Evolutionary conservation across 2,797 vertebrate species (phyloP).

Genomic region (Lagorchestes hirsutus): DNA sequence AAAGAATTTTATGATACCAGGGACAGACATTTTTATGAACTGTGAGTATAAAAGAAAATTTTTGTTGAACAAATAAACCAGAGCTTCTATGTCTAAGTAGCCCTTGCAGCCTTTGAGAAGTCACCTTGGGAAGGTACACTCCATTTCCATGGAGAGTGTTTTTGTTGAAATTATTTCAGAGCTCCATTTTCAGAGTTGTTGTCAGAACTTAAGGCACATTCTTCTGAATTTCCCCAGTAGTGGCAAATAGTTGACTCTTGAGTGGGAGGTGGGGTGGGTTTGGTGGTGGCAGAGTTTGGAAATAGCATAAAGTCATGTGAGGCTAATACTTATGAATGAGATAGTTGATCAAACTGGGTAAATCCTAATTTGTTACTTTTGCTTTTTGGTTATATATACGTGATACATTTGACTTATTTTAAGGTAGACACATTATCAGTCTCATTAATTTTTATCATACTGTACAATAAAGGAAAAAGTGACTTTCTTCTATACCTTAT

Average conservation of each 20-base stretch:
- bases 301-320: neutral
- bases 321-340: neutral
- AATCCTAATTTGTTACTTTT: neutral
- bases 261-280: too few species aligned
- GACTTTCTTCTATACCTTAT: neutral
- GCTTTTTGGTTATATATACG: neutral
- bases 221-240: neutral
- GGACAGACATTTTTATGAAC: slow-evolving; percentile 30
- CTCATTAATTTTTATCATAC: neutral
- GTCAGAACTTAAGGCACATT: neutral
- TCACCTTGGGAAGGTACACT: neutral
- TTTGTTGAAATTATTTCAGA: neutral
- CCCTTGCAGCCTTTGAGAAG: slow-evolving; percentile 26
- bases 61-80: neutral
- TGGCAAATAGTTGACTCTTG: neutral
- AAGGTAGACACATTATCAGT: neutral
- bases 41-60: slow-evolving; percentile 15
- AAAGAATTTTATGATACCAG: slow-evolving; percentile 7
- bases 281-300: neutral
- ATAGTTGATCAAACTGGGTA: neutral
- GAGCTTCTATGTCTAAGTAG: neutral
- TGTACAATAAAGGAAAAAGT: neutral
- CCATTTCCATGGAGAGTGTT: neutral
- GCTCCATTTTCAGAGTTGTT: neutral
- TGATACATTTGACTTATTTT: neutral